Conservation (phyloP, 1,140 invertebrate species). For the Neelides sp. region DNA sequence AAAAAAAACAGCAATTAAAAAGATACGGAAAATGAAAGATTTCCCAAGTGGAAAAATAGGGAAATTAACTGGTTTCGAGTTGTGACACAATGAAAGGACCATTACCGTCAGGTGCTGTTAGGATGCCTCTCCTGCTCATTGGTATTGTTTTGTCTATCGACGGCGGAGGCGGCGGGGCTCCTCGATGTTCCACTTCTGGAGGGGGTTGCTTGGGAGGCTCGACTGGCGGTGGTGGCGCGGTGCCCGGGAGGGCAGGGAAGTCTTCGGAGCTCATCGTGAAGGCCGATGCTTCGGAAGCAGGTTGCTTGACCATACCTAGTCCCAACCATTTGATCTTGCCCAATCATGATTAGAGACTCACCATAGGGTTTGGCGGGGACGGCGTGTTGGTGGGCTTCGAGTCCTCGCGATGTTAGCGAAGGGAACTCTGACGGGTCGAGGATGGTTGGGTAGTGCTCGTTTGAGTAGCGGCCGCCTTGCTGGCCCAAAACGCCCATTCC, state of each 20-base stretch:
- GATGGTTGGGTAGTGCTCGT: conserved; percentile 47
- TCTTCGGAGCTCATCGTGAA: conserved; percentile 97
- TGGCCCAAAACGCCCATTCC: conserved; percentile 26
- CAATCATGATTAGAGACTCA: conserved; percentile 35
- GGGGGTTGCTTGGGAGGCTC: conserved; percentile 23
- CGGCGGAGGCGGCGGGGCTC: not conserved
- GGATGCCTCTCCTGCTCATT: conserved; percentile 63
- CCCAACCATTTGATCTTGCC: conserved; percentile 1
- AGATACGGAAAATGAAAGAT: too few species aligned
- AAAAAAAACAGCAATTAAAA: too few species aligned
- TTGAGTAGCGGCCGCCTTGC: conserved; percentile 1
- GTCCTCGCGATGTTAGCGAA: conserved; percentile 59
- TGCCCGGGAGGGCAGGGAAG: conserved; percentile 85
- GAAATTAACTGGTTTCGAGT: too few species aligned
- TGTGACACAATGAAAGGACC: not conserved
- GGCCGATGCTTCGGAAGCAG: conserved; percentile 76
- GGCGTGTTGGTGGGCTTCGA: conserved; percentile 59
- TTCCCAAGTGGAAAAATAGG: too few species aligned
- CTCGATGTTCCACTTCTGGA: conserved; percentile 8
- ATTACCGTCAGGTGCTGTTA: conserved; percentile 84
- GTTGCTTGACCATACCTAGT: conserved; percentile 94
- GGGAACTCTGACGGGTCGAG: conserved; percentile 81
- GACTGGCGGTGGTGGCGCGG: conserved; percentile 33
- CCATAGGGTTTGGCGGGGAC: conserved; percentile 77
- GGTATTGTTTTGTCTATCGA: conserved; percentile 21